Evolutionary conservation across 2,113 vertebrate genomes (phyloP), one percentile per base, ranked within the genome.

Genomic region (Oncorhynchus kisutch): DNA sequence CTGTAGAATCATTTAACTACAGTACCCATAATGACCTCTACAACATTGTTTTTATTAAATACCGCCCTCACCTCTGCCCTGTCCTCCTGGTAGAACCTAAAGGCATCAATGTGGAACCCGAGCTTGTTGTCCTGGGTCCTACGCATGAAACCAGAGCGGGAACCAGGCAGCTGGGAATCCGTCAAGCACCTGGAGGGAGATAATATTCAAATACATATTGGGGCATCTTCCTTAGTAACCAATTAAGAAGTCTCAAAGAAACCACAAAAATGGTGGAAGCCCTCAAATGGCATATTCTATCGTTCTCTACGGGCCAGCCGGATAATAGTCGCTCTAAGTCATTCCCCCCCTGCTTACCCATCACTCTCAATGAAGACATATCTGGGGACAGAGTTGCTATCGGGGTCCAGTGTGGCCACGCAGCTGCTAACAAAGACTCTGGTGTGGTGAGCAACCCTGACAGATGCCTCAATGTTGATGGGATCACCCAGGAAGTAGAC

Each of bases 381-480:
- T 88, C 82, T 85, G 14, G 91, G 92, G 4, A n/a, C 8, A 1
- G 91, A 83, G 59, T 85, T 1, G 0, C 78, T 68, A 0, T 90
- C 86, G 8, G 88, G 83, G 2, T 70, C 0, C 14, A 90, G 83
- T 0, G 91, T 91, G 2, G 92, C 92, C 62, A 92, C 87, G n/a
- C 92, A 93, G 78, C 77, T 86, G 82, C 75, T 92, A 68, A 92
- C 7, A 68, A 91, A 93, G n/a, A 93, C 87, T 2, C 84, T 82
- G 25, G 66, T 70, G 78, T 91, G 91, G 31, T 89, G 77, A 3
- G 80, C 88, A 6, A 81, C 45, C 34, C 68, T 29, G 72, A 93
- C 85, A 0, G 92, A 90, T 7, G 92, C 92, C 39, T 92, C 89
- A 0, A 93, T 76, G 80, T 24, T 16, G 68, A 93, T 89, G 14